Percentiles rank a stretch among this genome's conserved stretches.
phyloP scores from a whole-genome alignment of 2,113 vertebrate species.

The Puffinus mauretanicus region DNA sequence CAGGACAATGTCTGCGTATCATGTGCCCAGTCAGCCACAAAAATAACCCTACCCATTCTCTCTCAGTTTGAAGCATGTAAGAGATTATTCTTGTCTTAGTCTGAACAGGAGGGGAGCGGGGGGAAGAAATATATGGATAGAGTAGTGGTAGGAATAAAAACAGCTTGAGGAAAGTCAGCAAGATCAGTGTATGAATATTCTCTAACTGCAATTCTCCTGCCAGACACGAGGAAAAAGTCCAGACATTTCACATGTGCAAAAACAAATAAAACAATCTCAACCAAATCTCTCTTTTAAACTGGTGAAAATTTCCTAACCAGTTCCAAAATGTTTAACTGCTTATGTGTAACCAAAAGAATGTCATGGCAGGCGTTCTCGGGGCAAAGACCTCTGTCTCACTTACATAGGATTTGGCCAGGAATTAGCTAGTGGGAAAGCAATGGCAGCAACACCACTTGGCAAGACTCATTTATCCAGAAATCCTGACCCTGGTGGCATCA shows the following conservation, averaged over 20 bases:
- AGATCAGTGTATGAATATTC: not conserved
- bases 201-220: not conserved
- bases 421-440: not conserved
- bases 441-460: not conserved
- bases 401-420: not conserved
- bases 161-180: not conserved
- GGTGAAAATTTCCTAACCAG: not conserved
- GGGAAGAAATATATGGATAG: not conserved
- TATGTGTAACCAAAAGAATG: not conserved
- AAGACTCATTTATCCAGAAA: not conserved
- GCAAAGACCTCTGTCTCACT: not conserved
- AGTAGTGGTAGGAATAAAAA: not conserved
- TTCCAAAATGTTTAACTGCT: not conserved
- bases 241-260: constrained; percentile 5
- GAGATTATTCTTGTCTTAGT: not conserved
- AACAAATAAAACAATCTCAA: not conserved
- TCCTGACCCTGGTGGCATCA: not conserved
- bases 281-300: not conserved
- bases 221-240: not conserved
- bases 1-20: not conserved
- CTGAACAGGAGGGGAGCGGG: not conserved
- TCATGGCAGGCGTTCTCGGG: not conserved
- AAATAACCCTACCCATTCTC: not conserved
- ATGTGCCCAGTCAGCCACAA: not conserved
- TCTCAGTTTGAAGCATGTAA: not conserved